Evolutionary conservation across 2,797 vertebrate genomes (phyloP).

Genomic region (Sebastes paucispinis): DNA sequence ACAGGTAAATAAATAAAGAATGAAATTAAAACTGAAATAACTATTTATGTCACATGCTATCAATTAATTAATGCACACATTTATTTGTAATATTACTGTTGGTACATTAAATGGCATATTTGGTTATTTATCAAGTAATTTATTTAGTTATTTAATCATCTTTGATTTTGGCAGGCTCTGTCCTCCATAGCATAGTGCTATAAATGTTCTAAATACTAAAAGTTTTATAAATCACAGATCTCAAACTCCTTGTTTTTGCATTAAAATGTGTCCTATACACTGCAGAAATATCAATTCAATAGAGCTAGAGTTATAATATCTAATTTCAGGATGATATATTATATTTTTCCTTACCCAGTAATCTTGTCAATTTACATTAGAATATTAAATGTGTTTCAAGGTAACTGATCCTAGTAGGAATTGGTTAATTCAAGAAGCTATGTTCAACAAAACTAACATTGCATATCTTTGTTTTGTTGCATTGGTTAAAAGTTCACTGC

Average conservation of each 20-base stretch:
- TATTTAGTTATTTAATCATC: too few species aligned
- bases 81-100: too few species aligned
- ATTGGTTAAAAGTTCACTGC: not conserved
- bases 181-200: not conserved
- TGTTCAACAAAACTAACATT: not conserved
- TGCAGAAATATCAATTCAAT: not conserved
- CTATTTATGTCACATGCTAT: too few species aligned
- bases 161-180: too few species aligned
- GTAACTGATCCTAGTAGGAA: not conserved
- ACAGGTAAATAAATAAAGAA: too few species aligned
- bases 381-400: not conserved
- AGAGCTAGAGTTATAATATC: not conserved
- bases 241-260: not conserved
- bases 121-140: too few species aligned
- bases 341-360: not conserved
- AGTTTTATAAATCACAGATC: not conserved
- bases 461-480: not conserved
- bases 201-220: not conserved
- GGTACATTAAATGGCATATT: too few species aligned
- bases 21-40: too few species aligned
- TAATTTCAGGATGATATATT: not conserved
- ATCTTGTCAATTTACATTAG: not conserved
- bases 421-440: not conserved
- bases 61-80: too few species aligned
- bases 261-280: not conserved